phyloP scores from a whole-genome alignment of 2,888 invertebrate species.

The Lamellibrachia columna region DNA sequence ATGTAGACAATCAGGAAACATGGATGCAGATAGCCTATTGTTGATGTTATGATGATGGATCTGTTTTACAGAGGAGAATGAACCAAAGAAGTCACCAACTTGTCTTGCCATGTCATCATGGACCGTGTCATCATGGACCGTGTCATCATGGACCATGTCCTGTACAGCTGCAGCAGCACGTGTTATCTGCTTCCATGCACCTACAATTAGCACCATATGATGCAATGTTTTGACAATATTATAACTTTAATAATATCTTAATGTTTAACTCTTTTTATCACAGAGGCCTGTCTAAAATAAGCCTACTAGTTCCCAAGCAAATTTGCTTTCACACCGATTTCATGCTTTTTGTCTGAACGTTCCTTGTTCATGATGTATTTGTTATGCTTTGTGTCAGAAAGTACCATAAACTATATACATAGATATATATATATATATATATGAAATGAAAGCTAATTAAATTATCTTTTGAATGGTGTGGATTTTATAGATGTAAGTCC shows the following conservation, averaged over 20 bases:
- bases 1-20: not conserved
- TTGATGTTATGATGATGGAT: not conserved
- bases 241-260: not conserved
- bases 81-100: not conserved
- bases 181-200: not conserved
- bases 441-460: too few relatives aligned
- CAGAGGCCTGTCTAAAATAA: not conserved
- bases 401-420: too few relatives aligned
- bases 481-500: too few relatives aligned
- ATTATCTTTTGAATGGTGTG: too few relatives aligned
- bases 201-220: not conserved
- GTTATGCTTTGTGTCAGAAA: too few relatives aligned
- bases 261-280: not conserved
- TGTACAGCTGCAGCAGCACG: not conserved
- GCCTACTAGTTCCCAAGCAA: too few relatives aligned
- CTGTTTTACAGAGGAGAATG: not conserved
- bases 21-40: not conserved
- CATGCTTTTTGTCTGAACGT: too few relatives aligned
- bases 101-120: not conserved
- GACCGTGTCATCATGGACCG: not conserved
- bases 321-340: too few relatives aligned
- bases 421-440: too few relatives aligned
- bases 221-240: not conserved
- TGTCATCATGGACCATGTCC: not conserved
- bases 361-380: too few relatives aligned